Base-by-base conservation (phyloP, 2,888 invertebrate genomes). In the Yponomeuta sedellus region DNA sequence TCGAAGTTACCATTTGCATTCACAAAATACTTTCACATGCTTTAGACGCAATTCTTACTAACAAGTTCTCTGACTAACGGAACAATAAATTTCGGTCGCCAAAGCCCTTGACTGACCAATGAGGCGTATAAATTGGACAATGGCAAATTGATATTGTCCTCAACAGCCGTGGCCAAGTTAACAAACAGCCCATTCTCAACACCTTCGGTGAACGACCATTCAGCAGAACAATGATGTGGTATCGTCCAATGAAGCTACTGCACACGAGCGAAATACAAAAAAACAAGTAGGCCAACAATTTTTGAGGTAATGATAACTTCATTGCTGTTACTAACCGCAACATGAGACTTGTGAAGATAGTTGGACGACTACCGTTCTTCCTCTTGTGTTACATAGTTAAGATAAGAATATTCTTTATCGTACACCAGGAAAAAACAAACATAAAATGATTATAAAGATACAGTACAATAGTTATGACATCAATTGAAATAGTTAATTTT, bases 61-160 rank as follows among this genome's bases (percentile, higher is more conserved):
- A 52, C 44, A 2, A 52, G 12, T 12, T 52, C 44, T 52, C 16
- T 44, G 10, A 12, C 44, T 8, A 44, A 44, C 12, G 12, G 44
- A 44, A 44, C 44, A 2, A 44, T 44, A 44, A 44, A 12, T 44
- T 52, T 52, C 44, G 44, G 16, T 8, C 16, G 16, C 44, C 44
- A 52, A 52, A 19, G 57, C 56, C 56, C 57, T 64, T 56, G 57
- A 16, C 57, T 56, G 19, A 16, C 56, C 57, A 57, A 58, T 57
- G 64, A 34, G 56, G 28, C 64, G 57, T 56, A 56, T 19, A 20
- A 52, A 57, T 34, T 19, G 34, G 40, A 56, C 58, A 64, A 56
- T 64, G 25, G 28, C 25, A 25, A 20, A 22, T 64, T 44, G 64
- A 44, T 52, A 44, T 40, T 52, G 25, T 52, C 44, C 40, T 11